Evolutionary conservation across 2,113 vertebrate genomes (phyloP).

Genomic region (Dipodomys stephensi): DNA sequence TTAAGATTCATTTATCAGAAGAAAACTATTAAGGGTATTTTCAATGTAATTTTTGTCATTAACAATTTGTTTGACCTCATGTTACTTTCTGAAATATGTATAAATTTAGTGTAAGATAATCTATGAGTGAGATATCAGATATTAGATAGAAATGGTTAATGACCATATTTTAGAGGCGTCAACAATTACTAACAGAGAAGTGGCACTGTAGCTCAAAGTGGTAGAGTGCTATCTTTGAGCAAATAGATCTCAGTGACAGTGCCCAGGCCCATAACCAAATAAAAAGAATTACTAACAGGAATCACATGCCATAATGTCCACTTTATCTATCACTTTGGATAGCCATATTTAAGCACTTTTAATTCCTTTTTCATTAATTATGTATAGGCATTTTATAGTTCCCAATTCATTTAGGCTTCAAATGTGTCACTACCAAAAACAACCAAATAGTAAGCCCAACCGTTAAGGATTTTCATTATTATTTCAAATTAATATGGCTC

Average conservation of each 20-base stretch:
- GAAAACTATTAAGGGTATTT: neutral
- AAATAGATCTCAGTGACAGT: too few relatives aligned
- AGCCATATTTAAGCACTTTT: neutral
- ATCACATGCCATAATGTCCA: neutral
- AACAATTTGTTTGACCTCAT: neutral
- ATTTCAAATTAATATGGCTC: conserved; percentile 11
- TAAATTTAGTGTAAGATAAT: neutral
- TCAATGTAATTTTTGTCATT: neutral
- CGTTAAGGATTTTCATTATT: neutral
- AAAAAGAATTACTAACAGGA: too few relatives aligned
- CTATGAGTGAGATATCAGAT: neutral
- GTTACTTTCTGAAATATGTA: neutral
- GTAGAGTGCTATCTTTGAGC: too few relatives aligned
- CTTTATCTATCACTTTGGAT: neutral
- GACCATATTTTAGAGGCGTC: neutral
- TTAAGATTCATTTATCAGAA: neutral
- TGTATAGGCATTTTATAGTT: neutral
- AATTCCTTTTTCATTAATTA: neutral
- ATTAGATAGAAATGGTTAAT: neutral
- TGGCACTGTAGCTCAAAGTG: too few relatives aligned
- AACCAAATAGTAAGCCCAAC: neutral
- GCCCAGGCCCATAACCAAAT: too few relatives aligned
- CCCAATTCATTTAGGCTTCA: neutral
- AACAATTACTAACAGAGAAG: neutral
- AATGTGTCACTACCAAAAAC: neutral